Base-by-base conservation (phyloP, 2,888 invertebrate genomes). In the Andrena fulva region DNA sequence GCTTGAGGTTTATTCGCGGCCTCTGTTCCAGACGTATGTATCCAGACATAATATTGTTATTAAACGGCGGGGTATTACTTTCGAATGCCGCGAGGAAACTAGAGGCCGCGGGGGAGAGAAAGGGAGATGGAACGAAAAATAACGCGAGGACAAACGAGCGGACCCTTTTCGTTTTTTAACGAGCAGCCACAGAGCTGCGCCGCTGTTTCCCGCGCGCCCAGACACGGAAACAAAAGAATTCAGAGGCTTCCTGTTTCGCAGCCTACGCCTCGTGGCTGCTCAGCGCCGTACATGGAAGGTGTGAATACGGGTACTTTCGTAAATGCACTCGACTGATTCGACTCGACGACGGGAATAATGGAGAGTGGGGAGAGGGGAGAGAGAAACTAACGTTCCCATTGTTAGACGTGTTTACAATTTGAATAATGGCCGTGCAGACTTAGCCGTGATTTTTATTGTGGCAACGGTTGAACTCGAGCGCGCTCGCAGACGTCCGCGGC, bases 261-360 rank as follows among this genome's bases (percentile, higher is more conserved):
- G 70, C 33, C 66, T 80, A 33, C 56, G 60, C n/a, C 27, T 60
- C 54, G 63, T 42, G 71, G 66, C 54, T 77, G 63, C 48, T 77
- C 63, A 29, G 80, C 59, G 70, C 56, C 20, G 31, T 77, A 67
- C 62, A 68, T 70, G 75, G 78, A 87, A 83, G 80, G 87, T 80
- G 89, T 80, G 89, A 89, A 89, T 82, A 50, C 84, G 68, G 71
- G 80, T 83, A 85, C 84, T 89, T 89, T 70, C 50, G 82, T 80
- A 85, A 89, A 88, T 82, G 85, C 75, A 80, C 76, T 78, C 52
- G 60, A 67, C 69, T 63, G 63, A 42, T 73, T 78, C 63, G 73
- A 35, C 48, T 54, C 73, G 56, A 31, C 59, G 50, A 66, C 56
- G 24, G 48, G 59, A 35, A 67, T 75, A 80, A 71, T 62, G 60